These are phyloP conservation scores for Tenrec ecaudatus DNA, from an alignment of 2,113 vertebrate species.

Conservation along the genomic window DNA sequence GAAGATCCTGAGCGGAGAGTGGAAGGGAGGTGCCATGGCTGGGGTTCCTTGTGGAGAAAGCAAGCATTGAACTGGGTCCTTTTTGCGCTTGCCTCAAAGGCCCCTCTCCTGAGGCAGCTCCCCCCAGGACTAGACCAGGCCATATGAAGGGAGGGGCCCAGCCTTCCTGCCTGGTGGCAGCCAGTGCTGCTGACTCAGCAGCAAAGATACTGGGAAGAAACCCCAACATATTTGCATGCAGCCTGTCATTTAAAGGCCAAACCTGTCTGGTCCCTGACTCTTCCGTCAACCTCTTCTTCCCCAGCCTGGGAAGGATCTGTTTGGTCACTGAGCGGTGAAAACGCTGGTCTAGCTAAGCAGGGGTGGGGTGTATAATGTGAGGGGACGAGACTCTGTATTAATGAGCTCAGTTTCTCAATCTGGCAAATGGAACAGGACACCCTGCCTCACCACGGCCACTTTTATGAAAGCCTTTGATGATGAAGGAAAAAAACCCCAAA, in stretches of 20 bases:
- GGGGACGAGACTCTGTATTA: not conserved
- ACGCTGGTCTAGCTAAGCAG: not conserved
- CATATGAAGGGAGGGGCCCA: not conserved
- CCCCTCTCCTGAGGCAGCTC: not conserved
- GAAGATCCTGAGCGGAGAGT: not conserved
- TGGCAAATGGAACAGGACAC: slow-evolving; percentile 56
- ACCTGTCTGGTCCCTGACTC: not conserved
- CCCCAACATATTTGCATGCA: not conserved
- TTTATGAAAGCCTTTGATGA: slow-evolving; percentile 31
- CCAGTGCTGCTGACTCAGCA: slow-evolving; percentile 43
- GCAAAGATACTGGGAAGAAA: not conserved
- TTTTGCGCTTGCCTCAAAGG: not conserved
- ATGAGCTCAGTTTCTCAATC: slow-evolving; percentile 33
- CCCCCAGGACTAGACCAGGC: not conserved
- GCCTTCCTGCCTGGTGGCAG: not conserved
- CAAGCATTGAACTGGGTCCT: not conserved
- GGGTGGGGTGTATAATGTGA: not conserved
- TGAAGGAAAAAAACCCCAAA: not conserved
- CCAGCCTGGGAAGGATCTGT: not conserved
- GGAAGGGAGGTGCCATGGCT: not conserved
- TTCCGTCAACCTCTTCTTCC: not conserved
- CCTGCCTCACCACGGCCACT: slow-evolving; percentile 18
- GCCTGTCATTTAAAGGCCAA: not conserved
- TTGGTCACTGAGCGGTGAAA: not conserved
- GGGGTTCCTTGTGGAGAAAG: not conserved